Percentiles rank a stretch among this genome's conserved stretches.
Evolutionary conservation across 2,797 vertebrate species (phyloP).

Genomic region (Coracias cyanogaster): DNA sequence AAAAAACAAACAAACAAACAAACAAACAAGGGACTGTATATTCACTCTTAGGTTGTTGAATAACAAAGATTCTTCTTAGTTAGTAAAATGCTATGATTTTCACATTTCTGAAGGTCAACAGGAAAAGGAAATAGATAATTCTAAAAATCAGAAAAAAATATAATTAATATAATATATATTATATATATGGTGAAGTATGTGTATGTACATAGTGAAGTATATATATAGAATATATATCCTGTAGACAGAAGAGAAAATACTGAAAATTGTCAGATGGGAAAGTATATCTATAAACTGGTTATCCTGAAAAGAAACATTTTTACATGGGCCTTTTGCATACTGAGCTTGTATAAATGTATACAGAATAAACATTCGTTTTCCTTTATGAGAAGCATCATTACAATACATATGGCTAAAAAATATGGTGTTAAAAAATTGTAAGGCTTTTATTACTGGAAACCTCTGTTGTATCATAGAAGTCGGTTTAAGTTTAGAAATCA

Average conservation of each 20-base stretch:
- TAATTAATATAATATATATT: too few species aligned
- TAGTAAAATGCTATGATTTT: neutral
- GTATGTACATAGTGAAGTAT: too few species aligned
- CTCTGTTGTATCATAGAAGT: neutral
- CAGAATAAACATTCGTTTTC: neutral
- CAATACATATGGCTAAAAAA: neutral
- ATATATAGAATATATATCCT: neutral
- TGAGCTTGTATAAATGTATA: neutral
- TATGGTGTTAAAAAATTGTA: neutral
- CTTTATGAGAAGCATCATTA: neutral
- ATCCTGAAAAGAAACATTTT: neutral
- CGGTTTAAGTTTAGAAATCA: neutral
- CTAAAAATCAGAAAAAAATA: neutral
- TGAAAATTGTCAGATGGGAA: neutral
- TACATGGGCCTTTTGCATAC: neutral
- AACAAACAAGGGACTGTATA: neutral
- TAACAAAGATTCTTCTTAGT: neutral
- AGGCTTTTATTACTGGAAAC: neutral
- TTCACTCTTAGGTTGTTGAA: neutral
- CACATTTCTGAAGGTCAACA: neutral
- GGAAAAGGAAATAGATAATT: neutral
- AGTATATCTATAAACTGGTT: neutral
- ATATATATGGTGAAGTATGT: too few species aligned
- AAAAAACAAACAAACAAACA: neutral
- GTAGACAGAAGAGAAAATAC: neutral